phyloP scores from a whole-genome alignment of 2,888 invertebrate genomes.

The Rhagonycha lutea region DNA sequence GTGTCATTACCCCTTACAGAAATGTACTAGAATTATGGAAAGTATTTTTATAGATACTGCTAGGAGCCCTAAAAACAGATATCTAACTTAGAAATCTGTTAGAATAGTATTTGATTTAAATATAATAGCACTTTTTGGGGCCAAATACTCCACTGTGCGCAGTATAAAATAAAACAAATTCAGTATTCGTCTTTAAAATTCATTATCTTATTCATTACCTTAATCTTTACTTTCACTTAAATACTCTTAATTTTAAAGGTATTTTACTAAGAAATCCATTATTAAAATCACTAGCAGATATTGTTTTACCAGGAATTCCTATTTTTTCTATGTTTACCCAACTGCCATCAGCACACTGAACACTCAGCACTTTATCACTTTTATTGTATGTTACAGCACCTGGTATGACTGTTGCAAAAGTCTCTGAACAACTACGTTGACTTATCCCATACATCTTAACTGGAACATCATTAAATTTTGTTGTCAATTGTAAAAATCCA shows the following conservation, averaged over 20 bases:
- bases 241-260: slow-evolving; percentile 49
- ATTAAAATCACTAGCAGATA: slow-evolving; percentile 80
- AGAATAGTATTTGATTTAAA: too few relatives aligned
- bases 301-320: slow-evolving; percentile 68
- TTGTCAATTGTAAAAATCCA: slow-evolving; percentile 65
- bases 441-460: slow-evolving; percentile 65
- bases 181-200: neutral
- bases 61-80: too few relatives aligned
- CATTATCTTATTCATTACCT: too few relatives aligned
- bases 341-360: slow-evolving; percentile 68
- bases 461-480: slow-evolving; percentile 63
- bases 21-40: too few relatives aligned
- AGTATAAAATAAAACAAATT: neutral
- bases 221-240: slow-evolving; percentile 44
- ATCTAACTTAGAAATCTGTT: too few relatives aligned
- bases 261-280: slow-evolving; percentile 80
- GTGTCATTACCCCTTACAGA: too few relatives aligned
- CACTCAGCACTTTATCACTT: slow-evolving; percentile 61
- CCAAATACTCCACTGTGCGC: too few relatives aligned
- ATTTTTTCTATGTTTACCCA: slow-evolving; percentile 69
- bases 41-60: too few relatives aligned
- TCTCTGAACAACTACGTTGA: slow-evolving; percentile 12
- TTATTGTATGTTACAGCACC: slow-evolving; percentile 68
- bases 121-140: too few relatives aligned
- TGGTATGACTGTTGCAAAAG: slow-evolving; percentile 41